A percentile compares a stretch with the other conserved stretches of the same genome.
These are phyloP conservation scores for Typhlichthys subterraneus DNA, from an alignment of 2,797 vertebrate species.

Conservation along the genomic window DNA sequence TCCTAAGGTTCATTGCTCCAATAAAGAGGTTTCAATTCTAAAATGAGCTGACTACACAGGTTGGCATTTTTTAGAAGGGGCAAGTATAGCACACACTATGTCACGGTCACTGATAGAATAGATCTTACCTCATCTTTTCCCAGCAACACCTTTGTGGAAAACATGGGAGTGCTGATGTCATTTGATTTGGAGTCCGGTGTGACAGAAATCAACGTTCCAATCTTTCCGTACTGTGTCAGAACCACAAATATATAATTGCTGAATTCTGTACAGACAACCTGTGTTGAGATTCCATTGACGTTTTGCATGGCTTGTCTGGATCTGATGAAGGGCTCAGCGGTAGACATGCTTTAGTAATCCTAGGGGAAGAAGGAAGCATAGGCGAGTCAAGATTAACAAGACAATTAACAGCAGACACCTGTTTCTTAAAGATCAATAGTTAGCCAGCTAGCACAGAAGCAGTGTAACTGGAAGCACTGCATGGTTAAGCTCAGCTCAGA, in stretches of 20 bases:
- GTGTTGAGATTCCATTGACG: slow-evolving; percentile 85
- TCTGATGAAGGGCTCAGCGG: slow-evolving; percentile 71
- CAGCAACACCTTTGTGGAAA: slow-evolving; percentile 90
- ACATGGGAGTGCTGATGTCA: slow-evolving; percentile 80
- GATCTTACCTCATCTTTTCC: slow-evolving; percentile 93
- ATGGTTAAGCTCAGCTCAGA: no score
- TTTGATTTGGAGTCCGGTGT: slow-evolving; percentile 81
- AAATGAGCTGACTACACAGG: no score
- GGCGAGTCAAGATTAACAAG: not conserved
- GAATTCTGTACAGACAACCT: slow-evolving; percentile 93
- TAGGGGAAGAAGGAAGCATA: slow-evolving; percentile 24
- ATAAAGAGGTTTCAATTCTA: no score
- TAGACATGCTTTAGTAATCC: slow-evolving; percentile 74
- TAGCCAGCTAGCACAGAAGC: no score
- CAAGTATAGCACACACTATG: slow-evolving; percentile 11
- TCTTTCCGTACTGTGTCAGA: slow-evolving; percentile 93
- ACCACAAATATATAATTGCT: slow-evolving; percentile 91
- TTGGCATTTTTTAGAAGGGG: no score
- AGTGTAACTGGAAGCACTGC: no score
- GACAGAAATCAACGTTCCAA: slow-evolving; percentile 89
- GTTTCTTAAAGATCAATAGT: not conserved
- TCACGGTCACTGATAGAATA: slow-evolving; percentile 39
- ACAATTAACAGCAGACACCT: slow-evolving; percentile 1
- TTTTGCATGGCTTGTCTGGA: slow-evolving; percentile 83
- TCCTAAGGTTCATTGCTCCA: no score